Percentiles rank a stretch among this genome's conserved stretches.
These are phyloP conservation scores for Megaceryle torquata DNA, from an alignment of 2,113 vertebrate genomes.

Conservation along the genomic window DNA sequence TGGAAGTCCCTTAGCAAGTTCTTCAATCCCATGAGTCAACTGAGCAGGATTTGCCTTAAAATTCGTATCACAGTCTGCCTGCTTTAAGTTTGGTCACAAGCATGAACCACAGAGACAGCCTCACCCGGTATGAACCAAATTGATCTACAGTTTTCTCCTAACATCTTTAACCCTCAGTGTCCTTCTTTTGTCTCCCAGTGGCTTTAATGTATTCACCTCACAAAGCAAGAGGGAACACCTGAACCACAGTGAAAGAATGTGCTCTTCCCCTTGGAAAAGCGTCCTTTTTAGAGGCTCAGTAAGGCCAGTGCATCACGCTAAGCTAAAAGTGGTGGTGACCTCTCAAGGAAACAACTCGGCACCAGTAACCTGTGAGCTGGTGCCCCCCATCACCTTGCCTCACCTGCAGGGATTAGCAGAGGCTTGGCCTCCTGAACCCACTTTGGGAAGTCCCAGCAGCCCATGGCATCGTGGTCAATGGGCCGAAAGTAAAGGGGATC, in stretches of 20 bases:
- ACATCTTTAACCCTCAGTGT: background rate
- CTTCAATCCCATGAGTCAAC: background rate
- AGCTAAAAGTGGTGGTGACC: background rate
- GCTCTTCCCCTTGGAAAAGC: background rate
- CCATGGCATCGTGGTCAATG: rapidly evolving
- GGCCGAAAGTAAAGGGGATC: background rate
- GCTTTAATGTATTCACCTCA: background rate
- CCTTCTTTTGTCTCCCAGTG: background rate
- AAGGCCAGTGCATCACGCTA: background rate
- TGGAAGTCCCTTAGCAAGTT: background rate
- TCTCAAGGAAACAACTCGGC: background rate
- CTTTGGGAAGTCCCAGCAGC: background rate
- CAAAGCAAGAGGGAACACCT: background rate
- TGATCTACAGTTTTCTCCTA: background rate
- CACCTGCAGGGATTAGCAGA: background rate
- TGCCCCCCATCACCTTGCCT: background rate
- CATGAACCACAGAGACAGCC: background rate
- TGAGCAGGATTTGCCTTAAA: background rate
- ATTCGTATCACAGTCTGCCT: background rate
- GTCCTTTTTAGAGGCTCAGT: background rate
- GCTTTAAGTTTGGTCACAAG: background rate
- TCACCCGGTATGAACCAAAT: background rate
- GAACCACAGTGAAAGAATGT: rapidly evolving
- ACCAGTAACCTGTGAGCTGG: background rate
- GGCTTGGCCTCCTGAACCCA: background rate